phyloP scores from a whole-genome alignment of 2,113 vertebrate genomes.

The Conger conger region DNA sequence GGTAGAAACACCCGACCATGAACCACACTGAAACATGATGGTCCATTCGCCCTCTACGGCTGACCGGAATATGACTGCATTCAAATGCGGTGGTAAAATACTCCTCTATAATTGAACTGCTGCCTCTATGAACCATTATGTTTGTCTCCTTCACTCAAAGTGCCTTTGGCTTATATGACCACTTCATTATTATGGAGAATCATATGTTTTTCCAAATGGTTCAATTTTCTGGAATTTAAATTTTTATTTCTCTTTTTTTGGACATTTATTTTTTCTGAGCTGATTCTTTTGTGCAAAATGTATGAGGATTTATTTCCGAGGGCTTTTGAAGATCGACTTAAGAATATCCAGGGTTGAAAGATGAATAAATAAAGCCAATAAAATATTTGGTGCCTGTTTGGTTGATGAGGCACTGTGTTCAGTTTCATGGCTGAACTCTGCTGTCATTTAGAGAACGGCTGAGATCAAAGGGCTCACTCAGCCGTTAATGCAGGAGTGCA shows the following conservation, averaged over 20 bases:
- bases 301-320: neutral
- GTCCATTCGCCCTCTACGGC: too few species aligned
- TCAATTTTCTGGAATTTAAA: neutral
- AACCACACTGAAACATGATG: neutral
- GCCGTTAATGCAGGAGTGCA: neutral
- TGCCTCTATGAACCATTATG: neutral
- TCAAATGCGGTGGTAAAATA: too few species aligned
- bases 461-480: neutral
- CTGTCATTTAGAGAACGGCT: neutral
- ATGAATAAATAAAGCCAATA: neutral
- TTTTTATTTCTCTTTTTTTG: neutral
- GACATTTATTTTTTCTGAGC: neutral
- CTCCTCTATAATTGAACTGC: neutral
- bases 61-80: too few species aligned
- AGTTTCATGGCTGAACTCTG: neutral
- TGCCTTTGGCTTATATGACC: neutral
- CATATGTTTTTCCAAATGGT: neutral
- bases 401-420: neutral
- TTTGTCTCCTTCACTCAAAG: slow-evolving; percentile 19
- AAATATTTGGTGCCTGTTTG: neutral
- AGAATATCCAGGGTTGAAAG: neutral
- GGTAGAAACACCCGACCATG: neutral
- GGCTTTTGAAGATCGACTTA: neutral
- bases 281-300: neutral
- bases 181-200: neutral